Percentiles rank a stretch among this genome's conserved stretches.
phyloP scores from a whole-genome alignment of 2,797 vertebrate genomes.

The Cossypha heuglini region DNA sequence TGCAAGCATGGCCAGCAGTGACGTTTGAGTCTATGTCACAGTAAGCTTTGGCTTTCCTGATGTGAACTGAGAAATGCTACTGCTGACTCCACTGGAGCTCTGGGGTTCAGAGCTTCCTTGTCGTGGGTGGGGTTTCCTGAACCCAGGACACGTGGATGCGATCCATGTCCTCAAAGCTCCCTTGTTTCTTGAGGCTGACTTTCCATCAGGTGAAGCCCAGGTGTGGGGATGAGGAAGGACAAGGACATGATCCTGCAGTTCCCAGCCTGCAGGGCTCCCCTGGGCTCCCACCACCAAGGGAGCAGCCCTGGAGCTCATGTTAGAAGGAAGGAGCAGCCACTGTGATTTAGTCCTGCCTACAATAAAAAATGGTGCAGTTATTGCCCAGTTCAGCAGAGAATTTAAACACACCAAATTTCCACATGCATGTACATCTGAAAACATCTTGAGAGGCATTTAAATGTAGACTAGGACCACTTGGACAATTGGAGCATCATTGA shows the following conservation, averaged over 20 bases:
- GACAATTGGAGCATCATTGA: background rate
- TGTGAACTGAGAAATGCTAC: background rate
- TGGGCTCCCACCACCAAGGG: background rate
- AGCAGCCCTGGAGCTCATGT: accelerated
- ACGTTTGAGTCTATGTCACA: background rate
- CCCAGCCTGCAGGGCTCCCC: background rate
- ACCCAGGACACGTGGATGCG: background rate
- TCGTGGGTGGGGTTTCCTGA: background rate
- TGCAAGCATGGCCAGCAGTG: background rate
- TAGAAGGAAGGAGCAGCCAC: background rate
- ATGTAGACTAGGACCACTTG: background rate
- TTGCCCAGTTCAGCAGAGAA: background rate
- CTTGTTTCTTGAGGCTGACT: background rate
- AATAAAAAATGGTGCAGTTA: background rate
- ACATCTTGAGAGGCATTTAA: background rate
- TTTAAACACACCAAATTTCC: background rate
- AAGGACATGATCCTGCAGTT: background rate
- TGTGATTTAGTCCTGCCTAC: background rate
- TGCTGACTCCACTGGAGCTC: background rate
- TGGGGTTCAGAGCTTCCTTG: too few relatives aligned
- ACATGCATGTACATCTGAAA: background rate
- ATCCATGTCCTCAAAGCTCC: background rate
- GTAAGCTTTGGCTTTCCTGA: background rate
- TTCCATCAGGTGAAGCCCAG: background rate
- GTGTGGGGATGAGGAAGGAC: background rate